Percentiles rank a stretch among this genome's conserved stretches.
These are phyloP conservation scores for Lepus oiostolus DNA, from an alignment of 2,797 vertebrate species.

Conservation along the genomic window DNA sequence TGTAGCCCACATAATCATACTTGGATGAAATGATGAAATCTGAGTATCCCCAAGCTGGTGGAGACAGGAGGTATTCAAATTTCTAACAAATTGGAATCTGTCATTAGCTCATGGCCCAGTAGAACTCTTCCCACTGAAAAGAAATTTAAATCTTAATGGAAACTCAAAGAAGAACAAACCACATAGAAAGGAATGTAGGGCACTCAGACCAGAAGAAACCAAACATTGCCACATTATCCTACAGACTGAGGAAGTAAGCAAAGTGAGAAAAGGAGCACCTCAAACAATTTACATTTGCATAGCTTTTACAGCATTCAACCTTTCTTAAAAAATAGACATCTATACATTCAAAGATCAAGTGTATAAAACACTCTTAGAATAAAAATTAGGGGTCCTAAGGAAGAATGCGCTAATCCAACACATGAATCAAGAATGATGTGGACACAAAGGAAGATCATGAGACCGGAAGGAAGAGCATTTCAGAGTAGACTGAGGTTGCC, in stretches of 20 bases:
- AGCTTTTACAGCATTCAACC: not conserved
- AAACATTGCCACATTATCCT: not conserved
- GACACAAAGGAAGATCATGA: not conserved
- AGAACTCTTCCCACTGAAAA: not conserved
- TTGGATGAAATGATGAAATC: not conserved
- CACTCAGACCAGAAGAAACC: not conserved
- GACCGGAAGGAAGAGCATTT: not conserved
- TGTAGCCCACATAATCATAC: not conserved
- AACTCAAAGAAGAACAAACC: not conserved
- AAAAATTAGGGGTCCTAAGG: conserved; percentile 4
- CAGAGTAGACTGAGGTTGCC: not conserved
- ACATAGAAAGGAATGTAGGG: not conserved
- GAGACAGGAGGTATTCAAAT: not conserved
- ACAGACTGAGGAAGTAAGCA: not conserved
- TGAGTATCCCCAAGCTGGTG: not conserved
- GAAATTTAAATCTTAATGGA: conserved; percentile 54
- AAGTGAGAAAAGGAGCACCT: not conserved
- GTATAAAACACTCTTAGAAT: conserved; percentile 6
- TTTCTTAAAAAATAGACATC: conserved; percentile 61
- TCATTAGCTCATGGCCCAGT: not conserved
- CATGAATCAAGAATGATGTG: not conserved
- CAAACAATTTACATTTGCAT: conserved; percentile 19
- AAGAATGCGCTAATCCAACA: not conserved
- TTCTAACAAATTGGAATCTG: not conserved
- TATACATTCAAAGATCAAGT: conserved; percentile 38